phyloP scores from a whole-genome alignment of 2,888 invertebrate genomes.

The Eupithecia tripunctaria region DNA sequence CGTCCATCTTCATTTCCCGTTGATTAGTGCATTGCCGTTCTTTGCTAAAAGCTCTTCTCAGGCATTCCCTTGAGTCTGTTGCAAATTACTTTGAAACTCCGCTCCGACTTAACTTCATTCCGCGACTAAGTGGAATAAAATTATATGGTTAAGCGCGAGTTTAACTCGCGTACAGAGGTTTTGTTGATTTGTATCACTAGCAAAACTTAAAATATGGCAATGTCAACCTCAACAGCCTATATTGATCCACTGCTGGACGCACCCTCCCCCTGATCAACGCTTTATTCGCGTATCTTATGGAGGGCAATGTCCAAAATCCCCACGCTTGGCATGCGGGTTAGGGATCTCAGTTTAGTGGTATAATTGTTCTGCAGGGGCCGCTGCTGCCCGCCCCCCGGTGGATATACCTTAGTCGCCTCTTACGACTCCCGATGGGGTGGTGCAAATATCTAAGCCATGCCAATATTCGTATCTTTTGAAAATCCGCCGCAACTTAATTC shows the following conservation, averaged over 20 bases:
- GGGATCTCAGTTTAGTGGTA: too few relatives aligned
- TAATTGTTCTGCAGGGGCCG: too few relatives aligned
- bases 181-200: not conserved
- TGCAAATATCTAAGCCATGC: too few relatives aligned
- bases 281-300: too few relatives aligned
- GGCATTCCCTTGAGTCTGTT: conserved; percentile 2
- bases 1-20: not conserved
- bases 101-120: not conserved
- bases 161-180: not conserved
- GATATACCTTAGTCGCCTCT: too few relatives aligned
- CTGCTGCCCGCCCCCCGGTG: too few relatives aligned
- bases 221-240: too few relatives aligned
- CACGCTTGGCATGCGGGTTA: too few relatives aligned
- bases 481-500: not conserved
- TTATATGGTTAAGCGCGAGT: not conserved
- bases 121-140: conserved; percentile 3
- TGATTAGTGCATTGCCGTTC: not conserved
- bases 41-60: not conserved
- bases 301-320: too few relatives aligned
- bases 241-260: too few relatives aligned
- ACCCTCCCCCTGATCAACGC: too few relatives aligned
- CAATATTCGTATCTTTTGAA: not conserved
- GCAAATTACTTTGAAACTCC: conserved; percentile 6
- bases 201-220: not conserved
- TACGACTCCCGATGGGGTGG: too few relatives aligned